Evolutionary conservation across 2,797 vertebrate genomes (phyloP), one percentile per base, ranked within the genome.

Genomic region (Labeo calbasu): DNA sequence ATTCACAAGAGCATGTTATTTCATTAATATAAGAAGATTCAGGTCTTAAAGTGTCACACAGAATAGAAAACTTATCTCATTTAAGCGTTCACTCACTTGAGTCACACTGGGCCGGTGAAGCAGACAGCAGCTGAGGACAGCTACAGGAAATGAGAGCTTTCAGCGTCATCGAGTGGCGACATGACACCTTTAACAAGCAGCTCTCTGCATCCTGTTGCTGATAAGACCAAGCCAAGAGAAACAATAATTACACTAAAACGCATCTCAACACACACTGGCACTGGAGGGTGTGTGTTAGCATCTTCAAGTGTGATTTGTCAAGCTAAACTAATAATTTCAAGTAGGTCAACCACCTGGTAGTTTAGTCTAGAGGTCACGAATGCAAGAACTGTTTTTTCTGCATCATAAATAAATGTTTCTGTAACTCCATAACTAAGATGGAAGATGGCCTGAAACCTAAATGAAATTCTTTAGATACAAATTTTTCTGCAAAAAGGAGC

Each of bases 151-250:
- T 7, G 21, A 75, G 28, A 81, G 72, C 84, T 84, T 75, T 87
- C 73, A 87, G 66, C 77, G 15, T 81, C 77, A 76, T 17, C 21
- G 23, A 53, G 65, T 78, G 73, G 53, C 8, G 61, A 87, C 83
- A 86, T 80, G 81, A 28, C 85, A 84, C 61, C 55, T 82, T 84
- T 81, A 84, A 86, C 86, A 77, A 72, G 51, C 77, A 23, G 50
- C 65, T 81, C 55, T 23, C 78, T 81, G 63, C 79, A 72, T 88
- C 84, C 88, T 87, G 84, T 46, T 28, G 28, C 63, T 61, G 55
- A 51, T 61, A 69, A 40, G 55, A 63, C 21, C 19, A 14, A 51
- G 73, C 84, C 86, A 87, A 88, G 76, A 84, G 66, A 85, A 84
- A 88, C 72, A 85, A 69, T 36, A 21, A 83, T 55, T 65, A 84